Percentiles rank a stretch among this genome's conserved stretches.
Evolutionary conservation across 2,888 invertebrate genomes (phyloP).

Genomic region (Heteromyza rotundicornis): DNA sequence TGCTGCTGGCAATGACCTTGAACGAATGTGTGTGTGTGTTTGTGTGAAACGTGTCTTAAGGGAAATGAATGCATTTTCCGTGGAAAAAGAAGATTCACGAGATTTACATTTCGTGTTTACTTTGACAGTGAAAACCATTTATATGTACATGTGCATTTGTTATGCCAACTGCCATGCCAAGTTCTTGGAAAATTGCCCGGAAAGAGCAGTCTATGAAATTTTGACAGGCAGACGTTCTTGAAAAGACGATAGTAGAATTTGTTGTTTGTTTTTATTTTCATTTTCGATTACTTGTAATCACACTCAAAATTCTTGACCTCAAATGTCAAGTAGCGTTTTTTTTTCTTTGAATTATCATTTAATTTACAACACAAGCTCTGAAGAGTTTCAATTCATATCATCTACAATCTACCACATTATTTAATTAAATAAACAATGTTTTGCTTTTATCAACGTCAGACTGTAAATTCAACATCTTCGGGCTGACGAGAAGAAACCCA

Average conservation of each 20-base stretch:
- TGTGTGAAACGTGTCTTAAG: too few species aligned
- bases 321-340: slow-evolving; percentile 8
- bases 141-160: background rate
- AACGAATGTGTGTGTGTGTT: too few species aligned
- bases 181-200: background rate
- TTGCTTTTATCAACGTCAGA: slow-evolving; percentile 15
- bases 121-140: background rate
- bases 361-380: background rate
- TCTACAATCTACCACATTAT: slow-evolving; percentile 24
- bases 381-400: background rate
- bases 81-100: background rate
- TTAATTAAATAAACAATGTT: slow-evolving; percentile 31
- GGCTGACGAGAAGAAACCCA: background rate
- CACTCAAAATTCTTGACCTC: slow-evolving; percentile 21
- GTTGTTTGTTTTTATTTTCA: too few species aligned
- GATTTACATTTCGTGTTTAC: too few species aligned
- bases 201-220: too few species aligned
- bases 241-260: too few species aligned
- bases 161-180: background rate
- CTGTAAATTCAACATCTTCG: background rate
- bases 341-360: background rate
- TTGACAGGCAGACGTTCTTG: too few species aligned
- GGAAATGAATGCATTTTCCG: background rate
- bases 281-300: too few species aligned
- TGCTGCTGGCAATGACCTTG: slow-evolving; percentile 30